Evolutionary conservation across 2,888 invertebrate species (phyloP), one percentile per base, ranked within the genome.

Genomic region (Cantharis lateralis): DNA sequence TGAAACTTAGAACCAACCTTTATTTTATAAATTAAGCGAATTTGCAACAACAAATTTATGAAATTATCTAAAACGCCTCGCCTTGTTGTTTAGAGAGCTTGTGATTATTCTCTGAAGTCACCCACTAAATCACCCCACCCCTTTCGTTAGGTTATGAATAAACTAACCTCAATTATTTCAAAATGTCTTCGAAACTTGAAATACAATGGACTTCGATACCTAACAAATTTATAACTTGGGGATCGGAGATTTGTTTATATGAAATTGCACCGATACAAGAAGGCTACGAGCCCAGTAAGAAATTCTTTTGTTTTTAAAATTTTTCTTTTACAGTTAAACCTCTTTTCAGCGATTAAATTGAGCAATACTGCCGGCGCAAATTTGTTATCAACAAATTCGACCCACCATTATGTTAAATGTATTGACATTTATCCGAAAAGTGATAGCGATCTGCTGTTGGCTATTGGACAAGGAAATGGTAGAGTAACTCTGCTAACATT

Each of bases 391-490:
- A 93, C 93, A 0, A 94, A 94, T 84, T 92, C 93, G 24, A 93
- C 91, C 84, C 91, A 95, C 88, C 91, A 95, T 86, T 93, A 95
- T 84, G 93, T 96, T 10, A 95, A 96, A 83, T 96, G 96, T 86
- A 91, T 97, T 32, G 96, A 97, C 83, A 94, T 97, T 85, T 95
- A 95, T 83, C 96, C 96, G 20, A 91, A 93, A 72, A 91, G 92
- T 32, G 93, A 94, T 72, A 91, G 92, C 0, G 96, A 96, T 83
- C 92, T 96, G 62, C 89, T 97, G 66, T 88, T 98, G 62, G 98
- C 98, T 0, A 91, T 97, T 9, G 98, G 98, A 0, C 93, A 96
- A 85, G 93, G 95, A 0, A 97, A 94, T 89, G 98, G 98, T n/a
- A 93, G 94, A 89, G 93, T 98, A 62, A 91, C 93, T 0, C 90